Conservation (phyloP, 1,140 invertebrate species). For the Drosophila bipectinata region DNA sequence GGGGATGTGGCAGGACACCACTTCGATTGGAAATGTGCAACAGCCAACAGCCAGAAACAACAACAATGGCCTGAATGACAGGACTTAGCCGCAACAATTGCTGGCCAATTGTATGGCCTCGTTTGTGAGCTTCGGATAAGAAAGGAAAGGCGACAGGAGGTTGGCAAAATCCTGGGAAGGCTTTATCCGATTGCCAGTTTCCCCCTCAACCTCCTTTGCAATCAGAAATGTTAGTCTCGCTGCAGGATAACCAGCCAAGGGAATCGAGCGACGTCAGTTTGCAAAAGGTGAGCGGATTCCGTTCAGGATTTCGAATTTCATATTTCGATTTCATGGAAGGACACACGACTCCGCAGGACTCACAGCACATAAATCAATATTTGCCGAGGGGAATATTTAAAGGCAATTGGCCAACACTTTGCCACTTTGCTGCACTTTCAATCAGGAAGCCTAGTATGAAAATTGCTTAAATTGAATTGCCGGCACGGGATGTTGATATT, state of each 20-base stretch:
- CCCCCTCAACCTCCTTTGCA: slow-evolving; percentile 29
- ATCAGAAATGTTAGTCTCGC: slow-evolving; percentile 52
- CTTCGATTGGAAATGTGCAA: slow-evolving; percentile 51
- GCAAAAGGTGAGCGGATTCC: slow-evolving; percentile 47
- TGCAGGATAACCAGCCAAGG: slow-evolving; percentile 23
- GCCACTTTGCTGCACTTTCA: slow-evolving; percentile 44
- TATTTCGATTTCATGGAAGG: slow-evolving; percentile 31
- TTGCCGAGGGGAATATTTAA: slow-evolving; percentile 55
- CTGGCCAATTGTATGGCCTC: slow-evolving; percentile 60
- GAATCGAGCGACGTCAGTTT: slow-evolving; percentile 29
- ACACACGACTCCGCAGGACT: slow-evolving; percentile 1
- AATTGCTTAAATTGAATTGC: slow-evolving; percentile 59
- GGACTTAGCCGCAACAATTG: slow-evolving; percentile 54
- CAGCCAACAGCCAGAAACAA: slow-evolving; percentile 10
- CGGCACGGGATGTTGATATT: slow-evolving; percentile 22
- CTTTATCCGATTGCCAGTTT: slow-evolving; percentile 40
- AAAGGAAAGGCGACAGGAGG: neutral
- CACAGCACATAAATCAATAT: slow-evolving; percentile 65
- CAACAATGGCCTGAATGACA: slow-evolving; percentile 43
- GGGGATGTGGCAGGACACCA: slow-evolving; percentile 15
- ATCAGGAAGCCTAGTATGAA: slow-evolving; percentile 37
- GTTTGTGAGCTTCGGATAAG: slow-evolving; percentile 13
- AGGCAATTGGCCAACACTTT: slow-evolving; percentile 45
- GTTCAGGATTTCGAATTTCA: slow-evolving; percentile 45
- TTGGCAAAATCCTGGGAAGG: slow-evolving; percentile 22